phyloP scores from a whole-genome alignment of 2,888 invertebrate genomes.

The Steinernema carpocapsae region DNA sequence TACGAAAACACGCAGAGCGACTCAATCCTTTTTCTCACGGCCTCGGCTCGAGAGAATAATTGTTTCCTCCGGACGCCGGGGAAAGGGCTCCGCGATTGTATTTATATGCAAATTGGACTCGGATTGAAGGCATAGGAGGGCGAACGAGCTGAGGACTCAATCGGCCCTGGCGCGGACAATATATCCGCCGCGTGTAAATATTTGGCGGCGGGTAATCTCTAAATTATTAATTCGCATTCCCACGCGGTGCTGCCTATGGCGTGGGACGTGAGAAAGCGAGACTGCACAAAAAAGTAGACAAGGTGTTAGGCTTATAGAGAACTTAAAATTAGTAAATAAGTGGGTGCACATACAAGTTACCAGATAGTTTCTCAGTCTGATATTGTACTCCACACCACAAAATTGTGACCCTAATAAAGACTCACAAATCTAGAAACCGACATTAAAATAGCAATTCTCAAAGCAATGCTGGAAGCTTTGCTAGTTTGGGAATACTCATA shows the following conservation, averaged over 20 bases:
- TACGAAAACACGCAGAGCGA: not conserved
- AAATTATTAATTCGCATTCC: slow-evolving; percentile 14
- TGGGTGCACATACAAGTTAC: too few species aligned
- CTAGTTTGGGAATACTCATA: too few species aligned
- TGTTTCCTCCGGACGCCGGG: not conserved
- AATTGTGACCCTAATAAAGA: too few species aligned
- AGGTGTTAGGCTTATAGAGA: not conserved
- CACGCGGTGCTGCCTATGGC: not conserved
- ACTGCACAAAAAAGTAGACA: not conserved
- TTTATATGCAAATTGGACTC: slow-evolving; percentile 19
- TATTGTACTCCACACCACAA: too few species aligned
- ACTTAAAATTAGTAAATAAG: not conserved
- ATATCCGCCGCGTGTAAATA: not conserved
- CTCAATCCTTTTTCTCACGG: slow-evolving; percentile 2
- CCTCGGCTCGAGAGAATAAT: not conserved
- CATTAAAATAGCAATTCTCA: too few species aligned
- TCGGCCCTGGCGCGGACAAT: not conserved
- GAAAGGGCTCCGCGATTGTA: not conserved
- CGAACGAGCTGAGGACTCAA: not conserved
- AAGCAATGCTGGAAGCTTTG: too few species aligned
- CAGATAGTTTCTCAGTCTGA: too few species aligned
- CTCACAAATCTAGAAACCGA: too few species aligned
- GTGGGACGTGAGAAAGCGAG: not conserved
- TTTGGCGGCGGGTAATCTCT: slow-evolving; percentile 12
- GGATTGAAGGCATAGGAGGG: not conserved